A percentile compares a stretch with the other conserved stretches of the same genome.
Conservation (phyloP, 2,113 vertebrate species). For the Myanophis thanlyinensis region DNA sequence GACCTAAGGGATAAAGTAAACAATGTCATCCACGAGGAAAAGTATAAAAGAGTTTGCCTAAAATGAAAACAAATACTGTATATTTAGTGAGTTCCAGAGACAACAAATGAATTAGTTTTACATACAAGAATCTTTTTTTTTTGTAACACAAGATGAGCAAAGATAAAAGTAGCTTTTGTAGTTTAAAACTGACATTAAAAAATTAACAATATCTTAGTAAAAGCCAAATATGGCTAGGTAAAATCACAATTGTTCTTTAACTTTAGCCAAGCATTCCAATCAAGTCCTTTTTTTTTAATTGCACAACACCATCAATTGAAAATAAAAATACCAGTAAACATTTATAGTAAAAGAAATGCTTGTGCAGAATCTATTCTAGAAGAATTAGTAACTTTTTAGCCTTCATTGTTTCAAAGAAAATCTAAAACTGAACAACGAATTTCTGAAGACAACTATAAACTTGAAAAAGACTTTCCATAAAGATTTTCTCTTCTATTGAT, state of each 20-base stretch:
- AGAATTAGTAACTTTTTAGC: background rate
- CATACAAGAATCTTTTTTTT: background rate
- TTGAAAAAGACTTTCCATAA: background rate
- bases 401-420: background rate
- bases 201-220: background rate
- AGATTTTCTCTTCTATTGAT: background rate
- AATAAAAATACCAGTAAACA: background rate
- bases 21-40: background rate
- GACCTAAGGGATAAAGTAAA: background rate
- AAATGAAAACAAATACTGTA: background rate
- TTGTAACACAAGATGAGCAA: background rate
- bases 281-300: background rate
- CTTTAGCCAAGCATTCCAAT: background rate
- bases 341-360: background rate
- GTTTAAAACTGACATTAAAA: background rate
- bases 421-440: background rate
- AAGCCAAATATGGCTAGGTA: background rate
- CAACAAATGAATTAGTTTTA: background rate
- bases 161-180: background rate
- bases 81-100: background rate
- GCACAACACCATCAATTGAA: background rate
- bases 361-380: background rate
- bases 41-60: background rate
- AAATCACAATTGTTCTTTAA: background rate
- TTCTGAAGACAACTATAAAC: background rate